These are phyloP conservation scores for Ammodytes marinus DNA, from an alignment of 2,113 vertebrate species.

Conservation along the genomic window DNA sequence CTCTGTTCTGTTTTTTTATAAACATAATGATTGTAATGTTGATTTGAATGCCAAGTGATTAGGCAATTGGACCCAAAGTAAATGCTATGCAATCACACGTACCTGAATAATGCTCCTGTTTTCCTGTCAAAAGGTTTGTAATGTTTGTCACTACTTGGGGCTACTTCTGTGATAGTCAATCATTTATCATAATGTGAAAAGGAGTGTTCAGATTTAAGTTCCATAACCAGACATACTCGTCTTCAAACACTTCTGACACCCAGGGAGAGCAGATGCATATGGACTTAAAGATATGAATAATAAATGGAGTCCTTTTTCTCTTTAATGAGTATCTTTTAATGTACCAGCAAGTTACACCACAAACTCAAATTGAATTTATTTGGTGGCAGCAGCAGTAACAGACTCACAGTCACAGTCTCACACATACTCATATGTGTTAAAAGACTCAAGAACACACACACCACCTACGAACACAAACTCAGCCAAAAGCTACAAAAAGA, in stretches of 20 bases:
- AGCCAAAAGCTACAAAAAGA: conserved; percentile 26
- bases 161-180: conserved; percentile 5
- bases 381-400: conserved; percentile 26
- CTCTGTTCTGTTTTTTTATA: background rate
- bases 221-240: background rate
- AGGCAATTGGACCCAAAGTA: background rate
- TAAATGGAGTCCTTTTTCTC: conserved; percentile 15
- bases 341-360: conserved; percentile 22
- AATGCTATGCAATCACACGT: too few relatives aligned
- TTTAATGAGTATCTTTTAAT: conserved; percentile 23
- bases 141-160: conserved; percentile 19
- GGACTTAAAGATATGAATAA: conserved; percentile 5
- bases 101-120: background rate
- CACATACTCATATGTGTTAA: background rate
- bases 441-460: conserved; percentile 25
- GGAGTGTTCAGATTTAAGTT: conserved; percentile 25
- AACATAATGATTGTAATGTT: background rate
- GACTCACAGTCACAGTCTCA: conserved; percentile 15
- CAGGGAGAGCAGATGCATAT: conserved; percentile 7
- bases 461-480: conserved; percentile 25
- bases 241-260: conserved; percentile 5
- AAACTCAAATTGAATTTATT: conserved; percentile 27
- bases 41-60: background rate
- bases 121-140: conserved; percentile 15
- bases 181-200: conserved; percentile 15